Evolutionary conservation across 92 coral and sea anemone species (phyloP), one percentile per base, ranked within the genome.

Genomic region (Heliopora coerulea): DNA sequence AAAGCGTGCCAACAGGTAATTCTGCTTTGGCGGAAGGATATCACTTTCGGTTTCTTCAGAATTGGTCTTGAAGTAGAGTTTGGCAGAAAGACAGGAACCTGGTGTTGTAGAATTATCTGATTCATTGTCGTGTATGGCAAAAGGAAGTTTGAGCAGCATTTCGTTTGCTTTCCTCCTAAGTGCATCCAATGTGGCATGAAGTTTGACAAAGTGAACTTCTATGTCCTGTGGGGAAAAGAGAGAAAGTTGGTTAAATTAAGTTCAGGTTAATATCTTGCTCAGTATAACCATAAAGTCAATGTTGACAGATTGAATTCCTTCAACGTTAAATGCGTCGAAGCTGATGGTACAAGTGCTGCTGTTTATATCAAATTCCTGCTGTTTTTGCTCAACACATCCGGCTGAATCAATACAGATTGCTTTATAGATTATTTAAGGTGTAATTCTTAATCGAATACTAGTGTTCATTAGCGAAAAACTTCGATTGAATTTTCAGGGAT

Each of bases 151-250:
- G 40, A 91, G 73, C 24, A 84, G 78, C 75, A 90, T 80, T 2
- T 79, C 65, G 26, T 91, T 88, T 0, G 97, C 97, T 70, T 74
- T 80, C 59, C 54, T 73, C 21, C 82, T 80, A 61, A 91, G 68
- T 8, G 75, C 70, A 49, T 18, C 64, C 83, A 86, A 86, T 8
- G 97, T 96, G 1, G 88, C 83, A 37, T 91, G 97, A 17, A 91
- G 73, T 62, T 89, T 90, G 39, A 91, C 82, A 74, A 81, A 89
- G 74, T 46, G 48, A 10, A 40, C 30, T 4, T 21, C 30, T 8
- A 28, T 37, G 14, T 63, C 52, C 70, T 63, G 70, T n/a, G 2
- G 15, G 30, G 27, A 15, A 61, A 61, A 30, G 20, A 27, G 39
- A 28, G 41, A 29, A 21, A 60, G 39, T 3, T 11, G 30, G 4